phyloP scores from a whole-genome alignment of 2,888 invertebrate genomes.

The Lasioglossum calceatum region DNA sequence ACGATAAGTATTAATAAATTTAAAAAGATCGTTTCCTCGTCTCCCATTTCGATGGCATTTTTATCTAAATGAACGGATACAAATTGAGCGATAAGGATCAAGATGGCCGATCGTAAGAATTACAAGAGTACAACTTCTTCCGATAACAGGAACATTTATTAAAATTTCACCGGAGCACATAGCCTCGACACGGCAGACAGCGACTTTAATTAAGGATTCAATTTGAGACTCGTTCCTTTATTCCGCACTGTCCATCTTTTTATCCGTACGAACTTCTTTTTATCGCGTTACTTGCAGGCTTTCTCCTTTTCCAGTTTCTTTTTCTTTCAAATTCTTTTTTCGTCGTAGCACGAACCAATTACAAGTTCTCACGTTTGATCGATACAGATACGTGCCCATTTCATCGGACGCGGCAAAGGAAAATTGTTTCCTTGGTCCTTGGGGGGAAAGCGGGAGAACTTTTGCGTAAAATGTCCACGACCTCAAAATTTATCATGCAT shows the following conservation, averaged over 20 bases:
- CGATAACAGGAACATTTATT: not conserved
- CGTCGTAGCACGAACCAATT: constrained; percentile 21
- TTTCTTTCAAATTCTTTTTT: constrained; percentile 1
- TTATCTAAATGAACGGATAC: not conserved
- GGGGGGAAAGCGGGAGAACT: not conserved
- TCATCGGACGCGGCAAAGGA: not conserved
- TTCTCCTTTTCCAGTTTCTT: not conserved
- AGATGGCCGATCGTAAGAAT: not conserved
- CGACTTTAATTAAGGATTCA: constrained; percentile 36
- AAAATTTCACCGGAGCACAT: not conserved
- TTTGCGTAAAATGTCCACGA: not conserved
- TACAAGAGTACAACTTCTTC: not conserved
- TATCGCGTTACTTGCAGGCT: constrained; percentile 9
- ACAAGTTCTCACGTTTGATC: constrained; percentile 31
- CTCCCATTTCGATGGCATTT: not conserved
- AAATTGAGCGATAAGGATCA: not conserved
- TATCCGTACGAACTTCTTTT: constrained; percentile 22
- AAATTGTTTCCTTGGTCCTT: constrained; percentile 2
- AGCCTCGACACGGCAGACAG: not conserved
- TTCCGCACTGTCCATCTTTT: not conserved
- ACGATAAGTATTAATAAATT: not conserved
- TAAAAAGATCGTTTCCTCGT: not conserved
- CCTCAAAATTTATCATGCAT: not conserved
- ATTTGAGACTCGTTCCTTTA: constrained; percentile 17
- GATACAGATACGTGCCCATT: constrained; percentile 20